These are phyloP conservation scores for Siniperca scherzeri DNA, from an alignment of 2,797 vertebrate genomes.

Conservation along the genomic window DNA sequence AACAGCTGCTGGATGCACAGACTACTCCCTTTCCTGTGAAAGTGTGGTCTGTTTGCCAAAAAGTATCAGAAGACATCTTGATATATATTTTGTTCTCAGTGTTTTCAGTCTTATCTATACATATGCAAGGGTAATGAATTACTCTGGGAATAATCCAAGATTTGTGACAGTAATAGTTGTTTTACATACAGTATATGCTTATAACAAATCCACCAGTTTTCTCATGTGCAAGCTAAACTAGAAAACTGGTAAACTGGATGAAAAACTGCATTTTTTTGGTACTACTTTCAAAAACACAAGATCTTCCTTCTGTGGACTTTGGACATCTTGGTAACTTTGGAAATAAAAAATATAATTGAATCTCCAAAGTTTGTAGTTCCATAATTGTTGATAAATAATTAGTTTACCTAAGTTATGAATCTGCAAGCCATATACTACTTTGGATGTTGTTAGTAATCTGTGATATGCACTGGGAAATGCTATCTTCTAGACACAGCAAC, in stretches of 20 bases:
- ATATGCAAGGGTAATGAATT: not conserved
- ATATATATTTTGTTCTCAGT: not conserved
- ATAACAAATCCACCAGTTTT: not conserved
- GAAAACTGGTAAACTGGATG: not conserved
- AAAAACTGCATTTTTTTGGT: not conserved
- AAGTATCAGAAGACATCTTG: not conserved
- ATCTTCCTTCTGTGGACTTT: not conserved
- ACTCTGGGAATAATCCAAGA: not conserved
- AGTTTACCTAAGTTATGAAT: not conserved
- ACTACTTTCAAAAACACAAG: not conserved
- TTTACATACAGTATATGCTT: not conserved
- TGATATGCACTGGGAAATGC: not conserved
- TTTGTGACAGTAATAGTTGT: conserved; percentile 1
- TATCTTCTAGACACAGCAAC: not conserved
- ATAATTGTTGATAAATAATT: not conserved
- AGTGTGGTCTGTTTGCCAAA: conserved; percentile 1
- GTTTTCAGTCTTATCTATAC: not conserved
- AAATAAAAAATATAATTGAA: not conserved
- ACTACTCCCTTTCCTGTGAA: not conserved
- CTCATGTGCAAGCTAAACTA: not conserved
- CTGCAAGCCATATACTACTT: not conserved
- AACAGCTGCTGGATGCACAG: conserved; percentile 3
- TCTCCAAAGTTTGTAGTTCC: not conserved
- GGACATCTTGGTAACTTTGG: not conserved
- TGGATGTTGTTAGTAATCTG: not conserved